Percentiles rank a stretch among this genome's conserved stretches.
Evolutionary conservation across 2,113 vertebrate genomes (phyloP).

Genomic region (Strix aluco): DNA sequence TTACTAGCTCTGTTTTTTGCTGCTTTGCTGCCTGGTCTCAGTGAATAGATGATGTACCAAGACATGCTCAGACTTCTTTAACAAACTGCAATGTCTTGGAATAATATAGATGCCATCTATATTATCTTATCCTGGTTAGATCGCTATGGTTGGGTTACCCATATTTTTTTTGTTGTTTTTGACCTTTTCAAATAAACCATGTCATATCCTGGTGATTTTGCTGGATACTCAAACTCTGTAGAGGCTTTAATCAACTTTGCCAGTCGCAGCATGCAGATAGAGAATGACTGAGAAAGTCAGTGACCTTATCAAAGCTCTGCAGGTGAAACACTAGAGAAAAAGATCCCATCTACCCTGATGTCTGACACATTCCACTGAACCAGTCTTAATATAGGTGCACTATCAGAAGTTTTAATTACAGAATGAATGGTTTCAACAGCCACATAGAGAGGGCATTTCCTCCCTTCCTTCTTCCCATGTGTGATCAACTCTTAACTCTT

Average conservation of each 20-base stretch:
- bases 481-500: constrained; percentile 8
- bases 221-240: background rate
- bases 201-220: background rate
- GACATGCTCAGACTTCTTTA: background rate
- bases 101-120: background rate
- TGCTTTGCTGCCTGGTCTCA: background rate
- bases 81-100: background rate
- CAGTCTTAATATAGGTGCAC: background rate
- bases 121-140: background rate
- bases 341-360: background rate
- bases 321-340: background rate
- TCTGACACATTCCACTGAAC: background rate
- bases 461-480: background rate
- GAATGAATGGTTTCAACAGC: background rate
- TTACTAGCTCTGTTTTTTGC: background rate
- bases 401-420: constrained; percentile 16
- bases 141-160: background rate
- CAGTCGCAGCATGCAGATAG: background rate
- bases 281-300: background rate
- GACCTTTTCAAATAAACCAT: background rate
- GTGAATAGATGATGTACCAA: background rate
- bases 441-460: background rate
- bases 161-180: background rate
- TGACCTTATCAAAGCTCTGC: background rate
- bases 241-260: background rate